Conservation (phyloP, 2,797 vertebrate species). For the Melanotaenia pygmaea region DNA sequence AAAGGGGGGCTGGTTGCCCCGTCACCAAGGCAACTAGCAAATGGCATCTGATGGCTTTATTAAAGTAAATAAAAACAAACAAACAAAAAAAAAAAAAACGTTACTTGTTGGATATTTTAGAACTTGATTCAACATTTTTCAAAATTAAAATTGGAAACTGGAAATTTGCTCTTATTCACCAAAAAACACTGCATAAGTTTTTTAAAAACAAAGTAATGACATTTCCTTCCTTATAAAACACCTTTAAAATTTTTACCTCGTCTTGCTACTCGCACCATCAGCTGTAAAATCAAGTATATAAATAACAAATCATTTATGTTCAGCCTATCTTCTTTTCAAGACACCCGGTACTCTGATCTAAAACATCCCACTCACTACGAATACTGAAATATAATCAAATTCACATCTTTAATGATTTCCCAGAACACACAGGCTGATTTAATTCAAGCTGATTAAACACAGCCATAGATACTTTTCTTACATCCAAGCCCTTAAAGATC, state of each 20-base stretch:
- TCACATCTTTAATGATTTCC: not conserved
- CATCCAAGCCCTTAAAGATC: not conserved
- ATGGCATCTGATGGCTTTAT: too few species aligned
- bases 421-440: not conserved
- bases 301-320: not conserved
- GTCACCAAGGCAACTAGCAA: too few species aligned
- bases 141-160: too few species aligned
- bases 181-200: not conserved
- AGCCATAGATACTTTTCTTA: not conserved
- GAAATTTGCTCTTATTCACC: too few species aligned
- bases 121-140: too few species aligned
- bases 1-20: too few species aligned
- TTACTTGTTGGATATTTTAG: not conserved
- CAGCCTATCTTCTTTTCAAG: not conserved
- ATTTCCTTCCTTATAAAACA: not conserved
- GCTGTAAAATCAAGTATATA: not conserved
- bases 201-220: not conserved
- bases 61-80: not conserved
- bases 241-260: not conserved
- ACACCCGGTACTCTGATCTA: not conserved
- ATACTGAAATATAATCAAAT: not conserved
- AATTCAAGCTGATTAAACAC: constrained; percentile 1
- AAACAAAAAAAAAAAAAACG: not conserved
- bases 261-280: not conserved
- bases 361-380: not conserved